Percentiles rank a stretch among this genome's conserved stretches.
These are phyloP conservation scores for Henricia sp. DNA, from an alignment of 53 echinoderm and acorn worm species.

Conservation along the genomic window DNA sequence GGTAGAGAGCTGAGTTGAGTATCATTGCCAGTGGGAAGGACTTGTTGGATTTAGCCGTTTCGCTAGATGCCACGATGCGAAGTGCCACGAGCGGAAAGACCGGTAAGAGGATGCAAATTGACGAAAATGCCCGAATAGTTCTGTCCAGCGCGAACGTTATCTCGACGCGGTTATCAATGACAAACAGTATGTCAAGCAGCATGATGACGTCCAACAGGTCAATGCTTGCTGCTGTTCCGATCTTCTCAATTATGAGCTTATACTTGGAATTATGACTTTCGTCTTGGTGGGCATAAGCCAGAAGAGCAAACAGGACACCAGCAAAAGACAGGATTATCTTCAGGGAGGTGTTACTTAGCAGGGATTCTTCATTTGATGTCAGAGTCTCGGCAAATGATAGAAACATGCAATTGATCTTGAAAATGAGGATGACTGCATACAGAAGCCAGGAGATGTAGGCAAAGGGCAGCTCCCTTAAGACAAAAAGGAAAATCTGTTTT, in stretches of 20 bases:
- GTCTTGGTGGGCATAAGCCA: constrained; percentile 63
- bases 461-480: constrained; percentile 46
- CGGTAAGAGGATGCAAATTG: constrained; percentile 53
- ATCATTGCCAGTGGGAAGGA: constrained; percentile 40
- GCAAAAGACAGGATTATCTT: constrained; percentile 68
- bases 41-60: constrained; percentile 27
- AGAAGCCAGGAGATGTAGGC: constrained; percentile 50
- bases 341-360: constrained; percentile 71
- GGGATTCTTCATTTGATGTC: neutral
- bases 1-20: constrained; percentile 40
- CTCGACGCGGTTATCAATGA: constrained; percentile 7
- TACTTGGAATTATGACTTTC: constrained; percentile 58
- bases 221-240: constrained; percentile 36
- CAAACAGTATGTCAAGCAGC: constrained; percentile 54
- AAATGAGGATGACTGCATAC: constrained; percentile 32
- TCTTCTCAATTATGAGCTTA: constrained; percentile 55
- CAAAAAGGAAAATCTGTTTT: constrained; percentile 11
- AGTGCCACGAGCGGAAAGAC: constrained; percentile 51
- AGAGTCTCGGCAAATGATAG: neutral
- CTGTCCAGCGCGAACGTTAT: constrained; percentile 31
- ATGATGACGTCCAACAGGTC: constrained; percentile 64
- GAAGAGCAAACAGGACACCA: constrained; percentile 58
- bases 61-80: constrained; percentile 18
- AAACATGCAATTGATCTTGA: constrained; percentile 44
- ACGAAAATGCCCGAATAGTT: constrained; percentile 40